Evolutionary conservation across 2,888 invertebrate species (phyloP).

Genomic region (Omphaloscelis lunosa): DNA sequence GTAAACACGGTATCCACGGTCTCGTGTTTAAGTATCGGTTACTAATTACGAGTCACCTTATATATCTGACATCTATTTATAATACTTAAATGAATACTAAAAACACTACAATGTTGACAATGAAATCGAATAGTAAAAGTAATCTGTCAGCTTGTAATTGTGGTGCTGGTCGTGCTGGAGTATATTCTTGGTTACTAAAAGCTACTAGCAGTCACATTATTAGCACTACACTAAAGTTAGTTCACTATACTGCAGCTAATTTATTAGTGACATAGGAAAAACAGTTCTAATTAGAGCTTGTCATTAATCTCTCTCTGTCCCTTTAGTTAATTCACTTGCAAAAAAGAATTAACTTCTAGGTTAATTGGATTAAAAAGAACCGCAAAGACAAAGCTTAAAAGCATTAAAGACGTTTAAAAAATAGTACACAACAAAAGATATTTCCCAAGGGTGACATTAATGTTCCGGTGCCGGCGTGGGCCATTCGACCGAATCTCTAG

Average conservation of each 20-base stretch:
- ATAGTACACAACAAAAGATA: constrained; percentile 86
- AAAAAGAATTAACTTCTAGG: constrained; percentile 48
- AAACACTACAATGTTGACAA: background rate
- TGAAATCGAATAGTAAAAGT: background rate
- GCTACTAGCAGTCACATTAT: too few species aligned
- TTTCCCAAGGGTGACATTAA: constrained; percentile 88
- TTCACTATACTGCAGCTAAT: background rate
- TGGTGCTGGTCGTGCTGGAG: background rate
- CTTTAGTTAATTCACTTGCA: constrained; percentile 1
- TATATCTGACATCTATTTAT: too few species aligned
- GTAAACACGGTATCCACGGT: too few species aligned
- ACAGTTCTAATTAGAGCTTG: background rate
- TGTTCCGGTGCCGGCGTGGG: constrained; percentile 87
- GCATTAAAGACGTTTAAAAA: constrained; percentile 83
- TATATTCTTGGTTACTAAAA: background rate
- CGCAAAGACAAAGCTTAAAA: constrained; percentile 60
- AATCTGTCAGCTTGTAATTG: background rate
- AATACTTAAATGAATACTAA: background rate
- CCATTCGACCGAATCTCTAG: constrained; percentile 89
- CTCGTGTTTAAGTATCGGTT: too few species aligned
- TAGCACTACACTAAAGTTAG: background rate
- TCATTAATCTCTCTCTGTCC: background rate
- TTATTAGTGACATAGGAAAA: background rate
- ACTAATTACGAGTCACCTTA: too few species aligned
- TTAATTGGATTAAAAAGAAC: constrained; percentile 64